Base-by-base conservation (phyloP, 2,113 vertebrate genomes). In the Vulpes ferrilata region DNA sequence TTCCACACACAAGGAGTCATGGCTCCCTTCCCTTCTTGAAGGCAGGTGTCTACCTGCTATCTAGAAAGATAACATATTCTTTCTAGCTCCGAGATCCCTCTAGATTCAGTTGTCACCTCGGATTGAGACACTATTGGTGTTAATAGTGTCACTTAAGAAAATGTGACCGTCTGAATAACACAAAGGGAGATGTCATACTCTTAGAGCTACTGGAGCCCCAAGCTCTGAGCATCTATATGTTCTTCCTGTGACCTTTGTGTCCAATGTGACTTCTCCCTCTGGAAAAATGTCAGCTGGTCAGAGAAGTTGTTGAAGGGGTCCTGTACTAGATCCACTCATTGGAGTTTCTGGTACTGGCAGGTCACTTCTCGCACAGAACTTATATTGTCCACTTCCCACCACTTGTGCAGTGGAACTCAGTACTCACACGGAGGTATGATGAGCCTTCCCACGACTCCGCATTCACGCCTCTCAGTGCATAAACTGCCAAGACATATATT, bases 391-490 rank as follows among this genome's bases (percentile, higher is more conserved):
- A 8, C 22, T 15, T 27, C 22, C 38, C 67, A 30, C 25, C 0
- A 20, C 7, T 57, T 20, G 32, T 53, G n/a, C 11, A 13, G 78
- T 2, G 1, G 2, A 19, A 11, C 79, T 35, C 55, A 10, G 3
- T 1, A 12, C 55, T 3, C 27, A 23, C 8, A 7, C 20, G 0
- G 51, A 27, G 65, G 76, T 19, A 5, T 30, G 74, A 27, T 12
- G 12, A 3, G 3, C 25, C 12, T 27, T 27, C 43, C 74, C 25
- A 2, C 5, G 2, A 0, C 73, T 38, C 25, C 43, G 48, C 76
- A 5, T 7, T 0, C 27, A 2, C 2, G 8, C 15, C 23, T 15
- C 19, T 43, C 62, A 32, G 2, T 12, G 69, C 11, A 7, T 2
- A 9, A 20, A 32, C 17, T 20, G 86, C 15, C 22, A 27, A 23